These are phyloP conservation scores for Erebia palarica DNA, from an alignment of 2,888 invertebrate genomes.

Conservation along the genomic window DNA sequence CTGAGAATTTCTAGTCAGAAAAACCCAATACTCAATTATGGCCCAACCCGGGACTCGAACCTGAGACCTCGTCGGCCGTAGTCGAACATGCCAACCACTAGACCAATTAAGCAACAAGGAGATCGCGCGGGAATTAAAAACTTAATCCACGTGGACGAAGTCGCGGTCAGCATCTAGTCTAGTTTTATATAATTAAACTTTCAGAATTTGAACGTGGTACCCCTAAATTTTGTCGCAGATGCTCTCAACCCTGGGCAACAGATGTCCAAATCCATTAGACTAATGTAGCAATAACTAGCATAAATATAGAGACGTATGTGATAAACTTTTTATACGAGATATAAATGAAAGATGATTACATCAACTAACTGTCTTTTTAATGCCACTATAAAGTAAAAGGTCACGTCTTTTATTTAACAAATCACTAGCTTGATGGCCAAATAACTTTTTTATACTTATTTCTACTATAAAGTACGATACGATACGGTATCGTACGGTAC, in stretches of 20 bases:
- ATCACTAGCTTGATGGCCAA: neutral
- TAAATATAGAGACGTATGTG: constrained; percentile 17
- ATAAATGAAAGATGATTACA: constrained; percentile 19
- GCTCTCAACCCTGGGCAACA: neutral
- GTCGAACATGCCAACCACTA: no score
- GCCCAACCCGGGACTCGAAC: no score
- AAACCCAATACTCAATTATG: no score
- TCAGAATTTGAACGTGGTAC: no score
- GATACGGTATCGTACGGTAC: no score
- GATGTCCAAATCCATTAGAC: constrained; percentile 15
- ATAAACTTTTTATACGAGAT: constrained; percentile 29
- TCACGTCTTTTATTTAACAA: constrained; percentile 10
- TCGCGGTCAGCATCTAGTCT: no score
- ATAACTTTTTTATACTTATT: constrained; percentile 1
- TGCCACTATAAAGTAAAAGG: constrained; percentile 14
- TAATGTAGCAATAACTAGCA: constrained; percentile 12
- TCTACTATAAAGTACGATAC: constrained; percentile 2
- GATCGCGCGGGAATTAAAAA: no score
- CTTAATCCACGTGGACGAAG: no score
- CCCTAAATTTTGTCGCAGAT: neutral
- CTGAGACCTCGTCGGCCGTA: no score
- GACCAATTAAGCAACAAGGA: no score
- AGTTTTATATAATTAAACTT: no score
- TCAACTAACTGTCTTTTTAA: constrained; percentile 21
- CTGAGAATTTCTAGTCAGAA: no score